These are phyloP conservation scores for Herpailurus yagouaroundi DNA, from an alignment of 2,113 vertebrate genomes.

Conservation along the genomic window DNA sequence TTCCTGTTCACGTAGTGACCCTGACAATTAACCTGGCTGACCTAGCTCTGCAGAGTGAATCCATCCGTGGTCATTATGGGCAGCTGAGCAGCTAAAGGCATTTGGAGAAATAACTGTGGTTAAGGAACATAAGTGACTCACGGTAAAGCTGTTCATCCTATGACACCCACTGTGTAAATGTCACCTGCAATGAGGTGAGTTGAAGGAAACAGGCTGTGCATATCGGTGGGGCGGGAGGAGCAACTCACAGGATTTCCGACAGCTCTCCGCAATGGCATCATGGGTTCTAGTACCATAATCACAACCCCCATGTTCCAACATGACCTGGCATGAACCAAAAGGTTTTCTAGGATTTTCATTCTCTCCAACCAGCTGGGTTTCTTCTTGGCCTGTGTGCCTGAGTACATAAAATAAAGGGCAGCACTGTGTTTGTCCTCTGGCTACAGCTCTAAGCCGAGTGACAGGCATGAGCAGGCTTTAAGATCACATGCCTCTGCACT, in stretches of 20 bases:
- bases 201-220: background rate
- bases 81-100: background rate
- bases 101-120: background rate
- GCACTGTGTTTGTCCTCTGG: background rate
- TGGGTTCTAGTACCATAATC: background rate
- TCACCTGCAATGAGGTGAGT: background rate
- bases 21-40: background rate
- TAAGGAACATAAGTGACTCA: background rate
- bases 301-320: background rate
- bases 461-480: background rate
- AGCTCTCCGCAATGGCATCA: background rate
- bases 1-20: background rate
- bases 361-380: constrained; percentile 4
- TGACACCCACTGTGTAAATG: background rate
- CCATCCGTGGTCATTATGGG: too few relatives aligned
- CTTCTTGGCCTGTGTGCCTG: background rate
- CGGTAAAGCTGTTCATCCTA: background rate
- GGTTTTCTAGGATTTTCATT: constrained; percentile 46
- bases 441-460: background rate
- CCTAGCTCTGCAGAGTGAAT: background rate
- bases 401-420: background rate
- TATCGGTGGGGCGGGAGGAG: background rate
- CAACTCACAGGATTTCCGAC: background rate
- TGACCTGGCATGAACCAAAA: background rate
- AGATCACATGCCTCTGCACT: background rate